A percentile compares a stretch with the other conserved stretches of the same genome.
Conservation (phyloP, 2,113 vertebrate genomes). For the Dendrocopos noguchii region DNA sequence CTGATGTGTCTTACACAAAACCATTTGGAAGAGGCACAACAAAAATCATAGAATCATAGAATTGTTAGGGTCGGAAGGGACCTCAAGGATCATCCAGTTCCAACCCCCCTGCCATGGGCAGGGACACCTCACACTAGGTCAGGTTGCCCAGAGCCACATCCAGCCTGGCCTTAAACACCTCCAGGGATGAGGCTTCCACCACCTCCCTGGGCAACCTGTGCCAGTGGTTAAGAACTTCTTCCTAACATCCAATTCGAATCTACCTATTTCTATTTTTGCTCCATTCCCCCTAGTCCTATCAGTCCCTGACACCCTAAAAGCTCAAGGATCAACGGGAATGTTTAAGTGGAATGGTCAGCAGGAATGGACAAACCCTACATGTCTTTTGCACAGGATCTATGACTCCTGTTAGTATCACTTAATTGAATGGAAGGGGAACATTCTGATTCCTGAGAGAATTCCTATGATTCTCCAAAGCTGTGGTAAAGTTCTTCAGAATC, state of each 20-base stretch:
- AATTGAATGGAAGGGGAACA: neutral
- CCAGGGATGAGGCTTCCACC: no score
- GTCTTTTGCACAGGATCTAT: neutral
- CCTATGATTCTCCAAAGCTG: neutral
- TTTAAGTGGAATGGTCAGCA: neutral
- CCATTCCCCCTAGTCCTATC: no score
- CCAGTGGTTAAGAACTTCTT: no score
- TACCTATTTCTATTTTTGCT: no score
- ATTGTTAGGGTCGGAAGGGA: no score
- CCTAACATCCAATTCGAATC: no score
- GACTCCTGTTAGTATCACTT: neutral
- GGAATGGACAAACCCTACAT: neutral
- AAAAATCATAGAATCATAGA: neutral
- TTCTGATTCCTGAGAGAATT: neutral
- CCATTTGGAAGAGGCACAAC: neutral
- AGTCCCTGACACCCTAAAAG: neutral
- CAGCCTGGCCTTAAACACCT: no score
- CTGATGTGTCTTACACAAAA: neutral
- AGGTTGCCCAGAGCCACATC: no score
- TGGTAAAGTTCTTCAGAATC: neutral
- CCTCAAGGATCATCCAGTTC: no score
- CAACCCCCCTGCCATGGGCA: no score
- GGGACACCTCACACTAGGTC: no score
- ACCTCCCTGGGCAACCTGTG: no score
- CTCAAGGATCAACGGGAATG: neutral